phyloP scores from a whole-genome alignment of 2,888 invertebrate genomes.

The Drosophila lacicola region DNA sequence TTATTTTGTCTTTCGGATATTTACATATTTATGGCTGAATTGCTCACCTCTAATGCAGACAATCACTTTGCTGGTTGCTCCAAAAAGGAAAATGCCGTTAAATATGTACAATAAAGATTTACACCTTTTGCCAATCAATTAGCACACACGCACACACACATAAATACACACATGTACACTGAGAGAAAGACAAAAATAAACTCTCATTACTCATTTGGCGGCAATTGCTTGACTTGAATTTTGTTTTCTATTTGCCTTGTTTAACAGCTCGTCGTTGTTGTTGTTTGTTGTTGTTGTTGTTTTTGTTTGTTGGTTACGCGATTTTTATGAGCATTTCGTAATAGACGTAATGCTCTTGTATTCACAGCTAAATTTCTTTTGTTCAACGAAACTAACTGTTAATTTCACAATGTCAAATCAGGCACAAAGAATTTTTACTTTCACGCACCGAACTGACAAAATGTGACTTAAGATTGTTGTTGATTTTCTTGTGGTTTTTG shows the following conservation, averaged over 20 bases:
- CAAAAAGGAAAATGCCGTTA: slow-evolving; percentile 64
- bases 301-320: slow-evolving; percentile 47
- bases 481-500: slow-evolving; percentile 9
- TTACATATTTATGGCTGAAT: slow-evolving; percentile 41
- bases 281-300: slow-evolving; percentile 30
- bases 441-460: slow-evolving; percentile 64
- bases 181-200: slow-evolving; percentile 17
- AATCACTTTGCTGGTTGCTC: slow-evolving; percentile 51
- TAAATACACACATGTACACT: slow-evolving; percentile 1
- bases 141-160: slow-evolving; percentile 54
- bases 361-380: slow-evolving; percentile 53
- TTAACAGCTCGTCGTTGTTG: slow-evolving; percentile 15
- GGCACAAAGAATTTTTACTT: slow-evolving; percentile 73
- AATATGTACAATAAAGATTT: slow-evolving; percentile 58
- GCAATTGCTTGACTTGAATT: slow-evolving; percentile 38
- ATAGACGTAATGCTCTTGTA: slow-evolving; percentile 44
- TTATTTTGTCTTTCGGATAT: slow-evolving; percentile 14
- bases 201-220: slow-evolving; percentile 55
- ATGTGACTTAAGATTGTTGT: slow-evolving; percentile 42
- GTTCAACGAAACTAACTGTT: slow-evolving; percentile 44
- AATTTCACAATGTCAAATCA: slow-evolving; percentile 61
- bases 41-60: slow-evolving; percentile 52
- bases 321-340: slow-evolving; percentile 61
- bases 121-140: slow-evolving; percentile 69
- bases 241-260: slow-evolving; percentile 58